phyloP scores from a whole-genome alignment of 1,140 invertebrate genomes.

The Drosophila ercepeae region DNA sequence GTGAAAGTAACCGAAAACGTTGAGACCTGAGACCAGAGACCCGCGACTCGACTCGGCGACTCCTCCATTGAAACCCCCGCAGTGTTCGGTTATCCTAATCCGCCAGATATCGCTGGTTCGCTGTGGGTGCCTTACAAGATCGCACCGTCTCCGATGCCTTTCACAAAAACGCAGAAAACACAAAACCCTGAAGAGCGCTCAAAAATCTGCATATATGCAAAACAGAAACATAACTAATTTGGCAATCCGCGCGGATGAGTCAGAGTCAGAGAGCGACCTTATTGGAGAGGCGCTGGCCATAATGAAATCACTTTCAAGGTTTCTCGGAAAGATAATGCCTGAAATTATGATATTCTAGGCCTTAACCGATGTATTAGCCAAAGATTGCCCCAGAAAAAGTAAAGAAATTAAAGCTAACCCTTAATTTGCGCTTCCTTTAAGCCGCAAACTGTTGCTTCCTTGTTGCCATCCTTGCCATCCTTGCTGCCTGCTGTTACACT shows the following conservation, averaged over 20 bases:
- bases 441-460: constrained; percentile 62
- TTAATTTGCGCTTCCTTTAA: constrained; percentile 5
- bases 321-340: constrained; percentile 45
- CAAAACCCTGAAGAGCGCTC: constrained; percentile 16
- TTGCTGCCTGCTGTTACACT: constrained; percentile 72
- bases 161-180: no score
- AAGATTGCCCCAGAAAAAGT: no score
- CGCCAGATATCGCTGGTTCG: background rate
- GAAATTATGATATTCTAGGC: constrained; percentile 40
- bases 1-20: constrained; percentile 41
- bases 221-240: constrained; percentile 39
- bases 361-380: constrained; percentile 27
- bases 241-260: constrained; percentile 46
- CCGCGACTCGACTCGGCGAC: no score
- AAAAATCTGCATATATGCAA: constrained; percentile 25
- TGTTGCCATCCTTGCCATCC: constrained; percentile 52
- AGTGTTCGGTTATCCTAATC: constrained; percentile 19
- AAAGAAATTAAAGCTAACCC: no score
- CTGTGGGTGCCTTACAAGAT: constrained; percentile 27
- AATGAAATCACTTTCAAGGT: constrained; percentile 55
- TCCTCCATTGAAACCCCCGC: constrained; percentile 13
- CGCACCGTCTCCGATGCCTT: constrained; percentile 44
- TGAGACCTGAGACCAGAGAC: constrained; percentile 3
- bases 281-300: constrained; percentile 37
- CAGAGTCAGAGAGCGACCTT: constrained; percentile 25